phyloP scores from a whole-genome alignment of 2,797 vertebrate species.

The Sebastes dallii region DNA sequence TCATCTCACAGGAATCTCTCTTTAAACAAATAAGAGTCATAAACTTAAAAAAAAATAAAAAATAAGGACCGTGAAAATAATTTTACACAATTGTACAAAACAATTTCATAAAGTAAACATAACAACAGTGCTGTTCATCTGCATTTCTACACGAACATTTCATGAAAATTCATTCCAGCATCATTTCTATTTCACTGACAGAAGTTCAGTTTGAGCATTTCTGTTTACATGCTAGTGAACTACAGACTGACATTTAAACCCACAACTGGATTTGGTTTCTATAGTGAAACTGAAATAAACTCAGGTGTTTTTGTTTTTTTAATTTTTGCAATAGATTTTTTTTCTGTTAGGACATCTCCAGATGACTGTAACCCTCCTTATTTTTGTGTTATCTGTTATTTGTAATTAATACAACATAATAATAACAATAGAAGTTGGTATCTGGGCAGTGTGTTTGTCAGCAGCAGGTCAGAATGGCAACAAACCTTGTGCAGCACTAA shows the following conservation, averaged over 20 bases:
- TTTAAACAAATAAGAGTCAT: conserved; percentile 25
- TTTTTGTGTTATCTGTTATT: neutral
- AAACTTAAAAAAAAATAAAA: neutral
- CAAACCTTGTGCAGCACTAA: neutral
- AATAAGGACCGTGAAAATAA: conserved; percentile 16
- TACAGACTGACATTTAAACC: neutral
- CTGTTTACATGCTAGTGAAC: neutral
- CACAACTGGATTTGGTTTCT: neutral
- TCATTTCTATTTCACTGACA: neutral
- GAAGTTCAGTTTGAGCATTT: neutral
- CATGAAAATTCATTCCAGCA: neutral
- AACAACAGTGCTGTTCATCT: conserved; percentile 22
- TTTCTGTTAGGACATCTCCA: neutral
- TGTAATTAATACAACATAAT: neutral
- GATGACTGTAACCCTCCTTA: neutral
- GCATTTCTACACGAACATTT: conserved; percentile 10
- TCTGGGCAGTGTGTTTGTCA: neutral
- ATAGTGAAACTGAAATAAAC: neutral
- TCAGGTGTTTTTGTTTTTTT: neutral
- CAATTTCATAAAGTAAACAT: conserved; percentile 17
- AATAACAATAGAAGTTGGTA: neutral
- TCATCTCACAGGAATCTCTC: conserved; percentile 11
- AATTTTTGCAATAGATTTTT: neutral
- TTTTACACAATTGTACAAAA: conserved; percentile 44
- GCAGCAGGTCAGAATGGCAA: neutral